Evolutionary conservation across 2,888 invertebrate genomes (phyloP), one percentile per base, ranked within the genome.

Genomic region (Globia sparganii): DNA sequence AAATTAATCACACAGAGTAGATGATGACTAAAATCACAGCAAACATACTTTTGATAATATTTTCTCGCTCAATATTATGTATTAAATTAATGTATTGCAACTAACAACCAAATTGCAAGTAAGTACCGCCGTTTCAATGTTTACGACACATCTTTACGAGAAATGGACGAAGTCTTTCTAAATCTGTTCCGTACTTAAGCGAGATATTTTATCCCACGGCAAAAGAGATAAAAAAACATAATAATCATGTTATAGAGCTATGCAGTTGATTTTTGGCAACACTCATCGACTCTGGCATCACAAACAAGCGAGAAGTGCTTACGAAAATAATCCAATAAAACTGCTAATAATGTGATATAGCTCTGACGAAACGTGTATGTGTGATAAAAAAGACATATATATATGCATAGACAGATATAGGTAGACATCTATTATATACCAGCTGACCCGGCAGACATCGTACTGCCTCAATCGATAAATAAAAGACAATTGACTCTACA

Each of bases 231-330:
- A 58, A 28, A 58, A 13, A 58, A 31, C 5, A 40, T n/a, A 65
- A 18, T n/a, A 64, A 18, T n/a, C n/a, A 21, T 59, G 59, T 31
- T 59, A 18, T 31, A 66, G 13, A 46, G 28, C 37, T 31, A 15
- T 69, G 31, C 18, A 46, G 68, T 72, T 75, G 61, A 75, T 31
- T 59, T 80, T 56, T 69, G 56, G 59, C 72, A 68, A 64, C 64
- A 75, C 75, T 15, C 15, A 58, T 72, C 31, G 53, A 68, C 53
- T 53, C 37, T 72, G 71, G 58, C 37, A 56, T 69, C 69, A 79
- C 67, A n/a, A 49, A 56, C 28, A 18, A 49, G 31, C 49, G 18
- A 34, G 49, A 46, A 59, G 56, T 2, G 56, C 40, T 37, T 72
- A 68, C 43, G 58, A 58, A 67, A 67, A 53, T 31, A 70, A 69